Conservation (phyloP, 1,140 invertebrate species). For the Ridgeia piscesae region DNA sequence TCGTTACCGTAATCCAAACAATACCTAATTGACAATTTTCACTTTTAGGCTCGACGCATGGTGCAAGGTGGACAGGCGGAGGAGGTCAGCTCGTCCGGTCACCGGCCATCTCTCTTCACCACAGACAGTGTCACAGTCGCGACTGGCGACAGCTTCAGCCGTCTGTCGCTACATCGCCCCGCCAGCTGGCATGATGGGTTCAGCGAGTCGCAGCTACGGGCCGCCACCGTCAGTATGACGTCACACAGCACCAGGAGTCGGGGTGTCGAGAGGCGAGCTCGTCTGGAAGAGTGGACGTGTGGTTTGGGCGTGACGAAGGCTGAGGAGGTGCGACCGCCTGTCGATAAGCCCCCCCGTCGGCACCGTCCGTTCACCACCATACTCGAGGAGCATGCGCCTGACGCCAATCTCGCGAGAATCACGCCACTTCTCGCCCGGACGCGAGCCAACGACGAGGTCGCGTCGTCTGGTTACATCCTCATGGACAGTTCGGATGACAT, state of each 20-base stretch:
- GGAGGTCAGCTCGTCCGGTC: background rate
- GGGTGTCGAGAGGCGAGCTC: background rate
- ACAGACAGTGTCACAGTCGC: background rate
- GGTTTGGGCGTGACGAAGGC: background rate
- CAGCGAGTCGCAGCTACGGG: background rate
- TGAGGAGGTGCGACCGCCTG: background rate
- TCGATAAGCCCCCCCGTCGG: background rate
- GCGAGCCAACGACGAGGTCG: background rate
- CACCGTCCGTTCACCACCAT: background rate
- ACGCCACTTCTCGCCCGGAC: background rate
- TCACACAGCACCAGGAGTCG: background rate
- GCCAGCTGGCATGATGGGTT: background rate
- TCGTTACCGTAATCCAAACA: background rate
- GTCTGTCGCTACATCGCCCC: background rate
- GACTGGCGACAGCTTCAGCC: background rate
- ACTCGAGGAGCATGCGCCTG: background rate
- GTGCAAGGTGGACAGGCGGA: background rate
- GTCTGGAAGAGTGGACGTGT: background rate
- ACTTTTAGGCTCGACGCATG: background rate
- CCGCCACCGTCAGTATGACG: background rate
- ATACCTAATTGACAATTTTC: background rate
- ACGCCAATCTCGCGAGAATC: background rate
- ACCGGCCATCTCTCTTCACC: background rate
- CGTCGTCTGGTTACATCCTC: background rate
- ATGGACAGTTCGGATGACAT: background rate